Percentiles rank a stretch among this genome's conserved stretches.
Conservation (phyloP, 2,888 invertebrate genomes). For the Catotricha subobsoleta region DNA sequence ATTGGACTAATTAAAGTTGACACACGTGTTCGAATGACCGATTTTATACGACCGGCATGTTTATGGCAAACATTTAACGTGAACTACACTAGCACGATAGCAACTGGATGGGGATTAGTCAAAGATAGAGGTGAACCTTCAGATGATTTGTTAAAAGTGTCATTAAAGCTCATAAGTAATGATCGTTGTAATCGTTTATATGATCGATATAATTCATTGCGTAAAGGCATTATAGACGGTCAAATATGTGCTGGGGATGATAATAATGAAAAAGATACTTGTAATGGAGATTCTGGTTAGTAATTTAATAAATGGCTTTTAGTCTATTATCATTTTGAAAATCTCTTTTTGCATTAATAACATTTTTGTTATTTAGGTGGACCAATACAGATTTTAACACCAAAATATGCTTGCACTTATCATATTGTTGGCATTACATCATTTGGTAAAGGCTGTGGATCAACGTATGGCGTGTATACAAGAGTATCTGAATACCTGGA, state of each 20-base stretch:
- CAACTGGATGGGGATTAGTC: constrained; percentile 13
- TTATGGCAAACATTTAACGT: constrained; percentile 19
- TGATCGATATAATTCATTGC: constrained; percentile 8
- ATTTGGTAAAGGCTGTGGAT: constrained; percentile 13
- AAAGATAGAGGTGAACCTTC: constrained; percentile 11
- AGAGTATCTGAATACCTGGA: constrained; percentile 8
- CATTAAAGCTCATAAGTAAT: constrained; percentile 8
- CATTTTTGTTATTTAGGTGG: constrained; percentile 9
- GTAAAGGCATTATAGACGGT: constrained; percentile 15
- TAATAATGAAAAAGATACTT: constrained; percentile 13
- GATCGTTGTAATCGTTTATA: constrained; percentile 6
- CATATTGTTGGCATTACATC: constrained; percentile 14
- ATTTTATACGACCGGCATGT: constrained; percentile 25
- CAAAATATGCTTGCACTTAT: constrained; percentile 8
- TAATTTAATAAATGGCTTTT: background rate
- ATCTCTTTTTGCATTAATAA: no score
- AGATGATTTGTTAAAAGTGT: constrained; percentile 16
- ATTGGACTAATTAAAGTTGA: constrained; percentile 36
- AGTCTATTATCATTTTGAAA: no score
- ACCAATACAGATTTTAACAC: constrained; percentile 11
- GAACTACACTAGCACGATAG: constrained; percentile 17
- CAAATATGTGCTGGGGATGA: constrained; percentile 20
- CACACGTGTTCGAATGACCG: constrained; percentile 17
- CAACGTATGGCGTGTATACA: constrained; percentile 11
- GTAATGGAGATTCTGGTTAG: constrained; percentile 10